Base-by-base conservation (phyloP, 2,113 vertebrate genomes). In the Gymnogyps californianus region DNA sequence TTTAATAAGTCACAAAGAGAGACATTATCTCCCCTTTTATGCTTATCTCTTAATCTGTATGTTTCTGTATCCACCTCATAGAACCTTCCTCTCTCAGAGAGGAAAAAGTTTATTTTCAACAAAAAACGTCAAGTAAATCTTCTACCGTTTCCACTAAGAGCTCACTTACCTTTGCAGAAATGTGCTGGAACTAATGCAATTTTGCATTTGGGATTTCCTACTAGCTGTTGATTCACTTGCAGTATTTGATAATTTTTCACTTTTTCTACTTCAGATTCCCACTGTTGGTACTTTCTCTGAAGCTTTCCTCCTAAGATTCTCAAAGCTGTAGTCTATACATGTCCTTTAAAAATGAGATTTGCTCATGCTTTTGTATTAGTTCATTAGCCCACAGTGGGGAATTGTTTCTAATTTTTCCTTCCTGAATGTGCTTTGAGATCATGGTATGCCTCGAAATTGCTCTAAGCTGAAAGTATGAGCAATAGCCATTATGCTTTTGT, bases 181-280 rank as follows among this genome's bases (percentile, higher is more conserved):
- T 78, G 83, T 95, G 32, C 89, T 81, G 76, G 71, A 95, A 80
- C 55, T 67, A 96, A 96, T 87, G 67, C 38, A 71, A 19, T 75
- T 71, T 89, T 92, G 11, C 77, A 64, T 71, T 71, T 91, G 91
- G 80, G 87, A 92, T 91, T 96, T 94, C 70, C 42, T 90, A 7
- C 19, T 81, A 46, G 55, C 58, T 47, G 18, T 91, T 94, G 83
- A 75, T 46, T 95, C 32, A 22, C 31, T 89, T 80, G 34, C 17
- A 32, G 4, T 52, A 32, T 88, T 80, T 61, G 31, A 40, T 65
- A 0, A 28, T 64, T 75, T 90, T 89, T 78, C 38, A 42, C 42
- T 71, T 54, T 75, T 83, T 67, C 10, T 59, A 47, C 40, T 81
- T 71, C 32, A 71, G 32, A 55, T 75, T 75, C 22, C 19, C 38